Evolutionary conservation across 2,888 invertebrate species (phyloP), one percentile per base, ranked within the genome.

Genomic region (Lasius platythorax): DNA sequence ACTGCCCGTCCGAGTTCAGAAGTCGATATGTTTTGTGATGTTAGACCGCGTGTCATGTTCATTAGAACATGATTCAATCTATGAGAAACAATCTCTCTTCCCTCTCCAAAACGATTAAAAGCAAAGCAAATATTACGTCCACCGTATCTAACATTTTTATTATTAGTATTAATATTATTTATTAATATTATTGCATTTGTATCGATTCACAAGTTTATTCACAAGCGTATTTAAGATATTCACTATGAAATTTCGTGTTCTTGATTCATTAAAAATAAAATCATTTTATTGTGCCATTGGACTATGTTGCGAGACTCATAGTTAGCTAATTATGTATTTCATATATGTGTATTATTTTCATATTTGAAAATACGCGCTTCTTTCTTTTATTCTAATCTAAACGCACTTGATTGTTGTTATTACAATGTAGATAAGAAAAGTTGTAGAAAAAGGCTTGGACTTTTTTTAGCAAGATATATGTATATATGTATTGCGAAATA

Each of bases 1-100:
- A 93, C 93, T 93, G 93, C 93, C 93, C 93, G 92, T 91, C 92
- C 92, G 91, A 92, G 91, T 89, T 89, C 89, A 89, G 82, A 90
- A 88, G 86, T 87, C 73, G 86, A 90, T 18, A 75, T 86, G 82
- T 87, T 84, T 84, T 87, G 90, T 85, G 85, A 89, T 63, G 82
- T 85, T 56, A 83, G 76, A 61, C 12, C 50, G 37, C 46, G 61
- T 15, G 2, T 15, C 18, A 61, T 53, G 8, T 53, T 53, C 53
- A 46, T 61, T 40, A 68, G 56, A 58, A 40, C 28, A 9, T 18
- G 18, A 68, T 64, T 33, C 75, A 15, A 33, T 63, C 46, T 28
- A 11, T 11, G n/a, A 66, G 12, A 40, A 76, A 33, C 1, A n/a
- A 53, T 28, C 11, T 67, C 30, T 56, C 9, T 30, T 40, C 18